Base-by-base conservation (phyloP, 2,888 invertebrate genomes). In the Helobdella robusta region DNA sequence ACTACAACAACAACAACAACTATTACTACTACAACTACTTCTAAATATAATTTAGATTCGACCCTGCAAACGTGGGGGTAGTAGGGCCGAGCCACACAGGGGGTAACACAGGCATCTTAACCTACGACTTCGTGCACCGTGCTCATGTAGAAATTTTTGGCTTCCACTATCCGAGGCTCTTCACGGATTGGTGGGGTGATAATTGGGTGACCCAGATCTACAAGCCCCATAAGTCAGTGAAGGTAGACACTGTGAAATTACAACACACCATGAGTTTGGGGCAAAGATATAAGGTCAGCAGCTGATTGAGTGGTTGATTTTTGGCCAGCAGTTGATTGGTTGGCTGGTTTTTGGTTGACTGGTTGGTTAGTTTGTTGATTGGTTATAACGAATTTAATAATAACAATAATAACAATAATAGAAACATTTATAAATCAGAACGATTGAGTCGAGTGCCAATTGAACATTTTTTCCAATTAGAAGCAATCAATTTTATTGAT, bases 81-180 rank as follows among this genome's bases (percentile, higher is more conserved):
- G 70, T 68, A 3, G 70, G 70, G 1, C 70, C 70, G 2, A 64
- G 65, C 11, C 70, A 70, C 23, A 23, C 60, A n/a, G 67, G 67
- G 2, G 67, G 67, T 2, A 56, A 65, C 61, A 61, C 36, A 34
- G 67, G 35, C 30, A 67, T 67, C 35, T 56, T 67, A 11, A 67
- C 67, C 15, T 65, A 67, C 56, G 67, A 67, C 54, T 67, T 67
- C 56, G 52, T 52, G n/a, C 67, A 67, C 48, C 35, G 59, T 11
- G 61, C 60, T 28, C 67, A 67, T 32, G 54, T 66, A 8, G 48
- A 64, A 18, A 23, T 67, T 2, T 65, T 67, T 30, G 67, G 67
- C n/a, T 67, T 65, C 46, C 61, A 67, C 61, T 67, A 67, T 25
- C 67, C 67, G n/a, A 40, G 67, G 1, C 50, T 65, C 32, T 65